Evolutionary conservation across 2,888 invertebrate species (phyloP).

Genomic region (Macroteleia sp.): DNA sequence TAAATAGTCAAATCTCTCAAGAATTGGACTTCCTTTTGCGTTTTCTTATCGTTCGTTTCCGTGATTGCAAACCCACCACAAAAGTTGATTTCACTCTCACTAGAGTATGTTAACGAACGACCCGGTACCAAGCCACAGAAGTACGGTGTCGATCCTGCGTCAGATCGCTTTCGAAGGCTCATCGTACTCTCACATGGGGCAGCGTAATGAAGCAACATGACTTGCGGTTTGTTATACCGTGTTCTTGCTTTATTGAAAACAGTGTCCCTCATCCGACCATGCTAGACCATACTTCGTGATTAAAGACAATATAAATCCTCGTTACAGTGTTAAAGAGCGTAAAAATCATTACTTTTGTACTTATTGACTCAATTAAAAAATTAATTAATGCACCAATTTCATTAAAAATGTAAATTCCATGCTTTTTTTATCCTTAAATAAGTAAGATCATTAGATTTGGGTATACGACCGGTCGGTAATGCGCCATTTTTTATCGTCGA

Average conservation of each 20-base stretch:
- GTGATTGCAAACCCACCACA: not conserved
- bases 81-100: not conserved
- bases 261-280: constrained; percentile 79
- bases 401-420: not conserved
- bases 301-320: constrained; percentile 30
- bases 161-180: constrained; percentile 69
- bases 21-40: too few relatives aligned
- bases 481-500: constrained; percentile 4
- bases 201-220: constrained; percentile 83
- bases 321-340: constrained; percentile 14
- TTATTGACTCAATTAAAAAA: constrained; percentile 29
- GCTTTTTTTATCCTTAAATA: constrained; percentile 3
- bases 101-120: constrained; percentile 10
- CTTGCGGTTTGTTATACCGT: constrained; percentile 80
- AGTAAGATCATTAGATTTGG: constrained; percentile 15
- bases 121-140: not conserved
- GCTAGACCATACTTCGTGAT: constrained; percentile 25
- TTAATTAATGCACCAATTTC: constrained; percentile 42
- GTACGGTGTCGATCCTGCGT: constrained; percentile 6
- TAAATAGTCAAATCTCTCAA: too few relatives aligned
- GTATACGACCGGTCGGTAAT: not conserved
- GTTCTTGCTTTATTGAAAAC: constrained; percentile 83
- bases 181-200: constrained; percentile 79
- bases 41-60: too few relatives aligned
- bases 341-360: constrained; percentile 22